These are phyloP conservation scores for Coendou prehensilis DNA, from an alignment of 2,797 vertebrate species.

Conservation along the genomic window DNA sequence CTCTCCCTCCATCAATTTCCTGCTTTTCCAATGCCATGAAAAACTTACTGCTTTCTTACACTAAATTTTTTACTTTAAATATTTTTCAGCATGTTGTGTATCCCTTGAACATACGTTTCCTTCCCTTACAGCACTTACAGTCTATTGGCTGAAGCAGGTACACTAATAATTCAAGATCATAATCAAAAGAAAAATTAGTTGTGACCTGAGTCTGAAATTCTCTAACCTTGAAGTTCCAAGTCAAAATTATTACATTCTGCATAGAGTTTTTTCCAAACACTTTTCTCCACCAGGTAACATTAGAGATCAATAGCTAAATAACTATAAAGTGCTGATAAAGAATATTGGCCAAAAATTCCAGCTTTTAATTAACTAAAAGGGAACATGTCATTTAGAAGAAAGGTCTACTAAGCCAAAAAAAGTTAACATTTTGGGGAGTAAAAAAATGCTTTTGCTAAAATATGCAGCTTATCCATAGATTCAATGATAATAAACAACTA, in stretches of 20 bases:
- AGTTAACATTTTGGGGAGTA: background rate
- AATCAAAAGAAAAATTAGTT: background rate
- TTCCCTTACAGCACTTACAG: background rate
- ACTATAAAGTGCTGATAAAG: background rate
- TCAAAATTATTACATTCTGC: background rate
- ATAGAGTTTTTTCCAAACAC: background rate
- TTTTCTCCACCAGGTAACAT: background rate
- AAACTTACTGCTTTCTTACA: background rate
- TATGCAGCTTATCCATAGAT: background rate
- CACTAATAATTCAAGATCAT: background rate
- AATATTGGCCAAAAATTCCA: conserved; percentile 26
- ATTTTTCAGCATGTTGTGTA: background rate
- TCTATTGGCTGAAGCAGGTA: background rate
- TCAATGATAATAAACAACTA: background rate
- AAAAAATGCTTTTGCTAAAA: background rate
- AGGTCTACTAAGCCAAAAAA: background rate
- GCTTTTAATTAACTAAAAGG: conserved; percentile 26
- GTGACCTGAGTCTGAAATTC: background rate
- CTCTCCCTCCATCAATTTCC: background rate
- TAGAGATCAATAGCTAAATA: background rate
- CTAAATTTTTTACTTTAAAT: background rate
- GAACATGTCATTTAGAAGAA: conserved; percentile 22
- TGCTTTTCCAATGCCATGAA: background rate
- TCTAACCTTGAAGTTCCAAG: background rate
- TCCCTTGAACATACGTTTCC: background rate